A percentile compares a stretch with the other conserved stretches of the same genome.
Evolutionary conservation across 1,140 invertebrate genomes (phyloP).

Genomic region (Agrilus planipennis): DNA sequence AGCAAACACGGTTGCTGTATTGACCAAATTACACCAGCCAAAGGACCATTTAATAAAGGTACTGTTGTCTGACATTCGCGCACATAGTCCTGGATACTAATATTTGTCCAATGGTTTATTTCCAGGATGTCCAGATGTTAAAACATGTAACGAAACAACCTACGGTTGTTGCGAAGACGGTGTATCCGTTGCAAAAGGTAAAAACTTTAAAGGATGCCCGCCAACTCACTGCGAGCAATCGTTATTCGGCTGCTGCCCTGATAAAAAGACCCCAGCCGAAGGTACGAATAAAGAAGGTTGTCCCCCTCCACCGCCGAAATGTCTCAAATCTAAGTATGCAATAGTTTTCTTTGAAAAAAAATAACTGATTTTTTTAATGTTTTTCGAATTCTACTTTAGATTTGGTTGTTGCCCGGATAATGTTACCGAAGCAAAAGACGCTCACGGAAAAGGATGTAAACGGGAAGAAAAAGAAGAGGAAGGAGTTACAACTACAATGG

Average conservation of each 20-base stretch:
- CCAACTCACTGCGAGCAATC: constrained; percentile 59
- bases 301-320: constrained; percentile 51
- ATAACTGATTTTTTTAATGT: constrained; percentile 47
- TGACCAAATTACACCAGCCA: constrained; percentile 68
- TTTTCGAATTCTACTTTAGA: constrained; percentile 24
- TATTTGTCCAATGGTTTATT: constrained; percentile 6
- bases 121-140: constrained; percentile 51
- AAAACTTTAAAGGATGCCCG: constrained; percentile 63
- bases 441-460: constrained; percentile 50
- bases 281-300: constrained; percentile 79
- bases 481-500: constrained; percentile 37
- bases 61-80: constrained; percentile 4
- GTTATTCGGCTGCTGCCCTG: constrained; percentile 76
- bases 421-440: constrained; percentile 53
- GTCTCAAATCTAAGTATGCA: constrained; percentile 50
- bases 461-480: constrained; percentile 21
- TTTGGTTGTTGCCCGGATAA: constrained; percentile 73
- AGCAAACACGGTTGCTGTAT: constrained; percentile 80
- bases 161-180: constrained; percentile 85
- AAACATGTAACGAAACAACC: constrained; percentile 69
- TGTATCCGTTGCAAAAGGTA: constrained; percentile 65
- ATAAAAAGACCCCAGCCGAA: constrained; percentile 61
- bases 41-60: constrained; percentile 76
- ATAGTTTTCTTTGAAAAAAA: constrained; percentile 41
- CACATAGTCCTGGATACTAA: constrained; percentile 1